phyloP scores from a whole-genome alignment of 2,113 vertebrate genomes.

The Orientallactaga bullata region DNA sequence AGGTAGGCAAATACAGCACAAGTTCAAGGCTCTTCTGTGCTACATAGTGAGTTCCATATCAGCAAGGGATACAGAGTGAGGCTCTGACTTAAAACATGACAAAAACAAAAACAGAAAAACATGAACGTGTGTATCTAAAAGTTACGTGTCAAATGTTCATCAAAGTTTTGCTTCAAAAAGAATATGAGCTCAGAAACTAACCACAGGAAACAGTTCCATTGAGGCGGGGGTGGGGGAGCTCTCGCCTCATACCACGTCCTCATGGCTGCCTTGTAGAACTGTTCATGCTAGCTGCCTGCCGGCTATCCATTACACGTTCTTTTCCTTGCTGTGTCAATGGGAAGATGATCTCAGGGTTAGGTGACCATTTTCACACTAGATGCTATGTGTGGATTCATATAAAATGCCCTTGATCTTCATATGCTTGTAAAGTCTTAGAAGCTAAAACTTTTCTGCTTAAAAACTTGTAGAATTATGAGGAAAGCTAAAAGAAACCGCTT shows the following conservation, averaged over 20 bases:
- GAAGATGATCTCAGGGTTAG: background rate
- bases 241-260: accelerated
- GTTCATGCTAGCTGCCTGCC: background rate
- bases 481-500: conserved; percentile 34
- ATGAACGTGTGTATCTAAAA: background rate
- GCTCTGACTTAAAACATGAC: no score
- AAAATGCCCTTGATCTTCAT: background rate
- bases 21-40: background rate
- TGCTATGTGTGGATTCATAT: background rate
- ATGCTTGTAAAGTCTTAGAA: conserved; percentile 10
- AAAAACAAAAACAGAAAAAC: no score
- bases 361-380: background rate
- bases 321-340: background rate
- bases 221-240: no score
- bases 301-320: background rate
- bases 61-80: background rate
- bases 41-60: background rate
- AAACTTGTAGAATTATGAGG: background rate
- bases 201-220: background rate
- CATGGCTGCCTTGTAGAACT: background rate
- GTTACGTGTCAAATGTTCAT: background rate
- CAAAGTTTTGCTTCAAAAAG: background rate
- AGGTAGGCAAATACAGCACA: background rate
- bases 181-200: background rate
- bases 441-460: conserved; percentile 8